Percentiles rank a stretch among this genome's conserved stretches.
Conservation (phyloP, 2,113 vertebrate species). For the Sorex fumeus region DNA sequence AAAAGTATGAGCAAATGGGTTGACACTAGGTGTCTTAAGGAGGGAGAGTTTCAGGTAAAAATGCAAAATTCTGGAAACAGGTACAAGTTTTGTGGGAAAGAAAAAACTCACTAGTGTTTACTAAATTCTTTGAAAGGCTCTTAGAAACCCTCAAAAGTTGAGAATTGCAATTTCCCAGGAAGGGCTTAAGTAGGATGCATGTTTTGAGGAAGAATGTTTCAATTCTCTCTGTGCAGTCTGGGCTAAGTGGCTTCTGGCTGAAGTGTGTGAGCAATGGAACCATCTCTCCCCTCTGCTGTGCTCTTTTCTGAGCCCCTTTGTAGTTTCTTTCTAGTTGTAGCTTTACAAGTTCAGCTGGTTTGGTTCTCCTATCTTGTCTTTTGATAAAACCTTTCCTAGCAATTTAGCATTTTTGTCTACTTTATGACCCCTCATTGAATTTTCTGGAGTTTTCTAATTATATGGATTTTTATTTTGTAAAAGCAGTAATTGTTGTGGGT, state of each 20-base stretch:
- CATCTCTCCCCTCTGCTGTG: neutral
- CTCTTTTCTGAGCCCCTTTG: too few relatives aligned
- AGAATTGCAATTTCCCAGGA: neutral
- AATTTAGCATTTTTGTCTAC: conserved; percentile 53
- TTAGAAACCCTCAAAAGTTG: neutral
- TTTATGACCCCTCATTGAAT: conserved; percentile 10
- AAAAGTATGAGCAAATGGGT: neutral
- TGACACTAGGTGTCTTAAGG: neutral
- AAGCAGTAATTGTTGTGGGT: conserved; percentile 54
- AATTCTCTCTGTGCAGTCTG: neutral
- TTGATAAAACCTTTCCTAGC: conserved; percentile 59
- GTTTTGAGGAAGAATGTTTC: neutral
- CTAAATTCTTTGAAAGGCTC: neutral
- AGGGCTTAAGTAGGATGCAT: neutral
- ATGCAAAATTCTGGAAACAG: neutral
- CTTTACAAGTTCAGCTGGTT: conserved; percentile 24
- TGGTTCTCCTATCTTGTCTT: conserved; percentile 64
- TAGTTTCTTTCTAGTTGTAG: neutral
- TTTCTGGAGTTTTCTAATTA: conserved; percentile 67
- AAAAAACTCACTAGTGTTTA: neutral
- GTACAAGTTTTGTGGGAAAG: neutral
- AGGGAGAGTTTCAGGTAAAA: neutral
- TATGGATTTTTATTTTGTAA: conserved; percentile 37
- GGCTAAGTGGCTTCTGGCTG: neutral
- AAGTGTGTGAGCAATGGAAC: neutral